Base-by-base conservation (phyloP, 2,888 invertebrate genomes). In the Rhagium mordax region DNA sequence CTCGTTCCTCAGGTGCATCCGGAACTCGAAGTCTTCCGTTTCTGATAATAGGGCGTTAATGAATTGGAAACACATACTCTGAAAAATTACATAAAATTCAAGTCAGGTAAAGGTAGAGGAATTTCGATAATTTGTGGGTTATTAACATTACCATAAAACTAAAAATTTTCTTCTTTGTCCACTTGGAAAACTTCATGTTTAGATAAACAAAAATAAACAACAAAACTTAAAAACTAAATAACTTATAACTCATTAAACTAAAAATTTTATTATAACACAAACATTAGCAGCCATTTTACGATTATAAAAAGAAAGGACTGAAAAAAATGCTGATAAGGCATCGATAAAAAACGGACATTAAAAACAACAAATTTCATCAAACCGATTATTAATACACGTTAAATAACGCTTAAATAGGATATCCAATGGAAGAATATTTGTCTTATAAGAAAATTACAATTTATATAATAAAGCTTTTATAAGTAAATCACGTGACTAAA, bases 1-100 rank as follows among this genome's bases (percentile, higher is more conserved):
- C 88, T 99, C 98, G 88, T 98, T 98, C 74, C 98, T 90, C 75
- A 99, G 88, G 88, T 98, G 98, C 85, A 98, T 89, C 70, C 98
- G 91, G 85, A 98, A 98, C 85, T 99, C 98, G 78, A 98, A 89
- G 84, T 98, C 98, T 81, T 97, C 96, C 2, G 93, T 92, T 71
- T 94, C 94, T 2, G 95, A 95, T 79, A 97, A 93, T 41, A 98
- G 92, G 0, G 98, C 97, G 86, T 99, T 99, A 84, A 98, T 96
- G 70, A 99, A 92, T 89, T 97, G 97, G 86, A 98, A 93, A 87
- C 97, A 96, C 70, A 94, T 94, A 74, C 93, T 93, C 95, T 95
- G 88, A 27, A 89, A 88, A 74, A 71, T 41, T n/a, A 15, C n/a
- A 41, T 41, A 41, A 24, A n/a, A n/a, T n/a, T n/a, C n/a, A n/a